Base-by-base conservation (phyloP, 23 tunicate genomes). In the Trididemnum nubilum region DNA sequence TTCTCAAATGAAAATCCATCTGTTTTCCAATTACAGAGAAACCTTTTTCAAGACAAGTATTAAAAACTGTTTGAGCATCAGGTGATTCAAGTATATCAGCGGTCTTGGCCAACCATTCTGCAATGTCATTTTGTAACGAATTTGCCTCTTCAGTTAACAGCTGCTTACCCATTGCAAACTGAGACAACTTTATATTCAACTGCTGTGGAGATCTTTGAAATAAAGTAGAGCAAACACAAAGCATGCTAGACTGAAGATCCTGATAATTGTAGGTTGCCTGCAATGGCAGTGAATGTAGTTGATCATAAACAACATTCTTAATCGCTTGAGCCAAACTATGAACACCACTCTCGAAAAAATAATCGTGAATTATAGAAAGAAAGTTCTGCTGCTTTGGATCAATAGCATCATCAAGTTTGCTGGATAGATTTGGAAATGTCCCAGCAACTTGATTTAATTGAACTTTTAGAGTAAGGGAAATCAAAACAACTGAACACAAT, bases 381-480 rank as follows among this genome's bases (percentile, higher is more conserved):
- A 83, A 84, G 51, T 74, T 65, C 34, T 81, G 85, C 67, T 74
- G 89, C 2, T n/a, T 51, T 3, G 64, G 52, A 61, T 90, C 85
- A 35, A 35, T 37, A 1, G 44, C 22, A 27, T 33, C 18, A 35
- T 54, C 31, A 9, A 34, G 80, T 1, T 22, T 29, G 35, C 39
- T 28, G 32, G 32, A 34, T 12, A 33, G 21, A 22, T 73, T 2
- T 27, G 24, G 72, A 61, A 85, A 36, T 31, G 70, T 29, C 34
- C 90, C 94, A 18, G 94, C 82, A 0, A 91, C 33, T 51, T 91
- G 97, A 51, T 76, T 64, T 5, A 91, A 64, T 58, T 91, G 97
- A 5, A 91, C 36, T 35, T 76, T 72, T 30, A 82, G 23, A 22
- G 81, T 78, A 39, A 82, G 80, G 22, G 54, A 30, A 0, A 78